Base-by-base conservation (phyloP, 2,888 invertebrate genomes). In the Caenorhabditis sp. region DNA sequence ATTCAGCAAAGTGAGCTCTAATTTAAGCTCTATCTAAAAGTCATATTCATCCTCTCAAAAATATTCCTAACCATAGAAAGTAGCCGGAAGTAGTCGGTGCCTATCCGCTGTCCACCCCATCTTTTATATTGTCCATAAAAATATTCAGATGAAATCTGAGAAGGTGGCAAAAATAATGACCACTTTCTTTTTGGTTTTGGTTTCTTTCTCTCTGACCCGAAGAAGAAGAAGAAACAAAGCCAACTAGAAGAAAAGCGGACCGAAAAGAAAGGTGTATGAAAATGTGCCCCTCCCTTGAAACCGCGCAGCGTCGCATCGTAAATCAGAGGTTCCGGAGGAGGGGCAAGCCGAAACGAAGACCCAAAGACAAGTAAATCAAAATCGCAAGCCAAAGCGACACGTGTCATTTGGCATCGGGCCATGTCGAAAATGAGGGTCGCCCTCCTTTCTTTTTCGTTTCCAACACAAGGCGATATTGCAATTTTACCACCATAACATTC, bases 281-380 rank as follows among this genome's bases (percentile, higher is more conserved):
- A 69, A 59, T 66, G 76, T 76, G 68, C 35, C 31, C 56, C 41
- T 44, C 41, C 54, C 49, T 49, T 28, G 38, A 44, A 61, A 63
- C 54, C 64, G 28, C n/a, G 16, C 14, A n/a, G 41, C 64, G 35
- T 47, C 72, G 72, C 72, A 28, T 74, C 61, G 77, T 77, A 70
- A 77, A 77, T 77, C 77, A 77, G 77, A n/a, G 77, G 63, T 70
- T 63, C 77, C 69, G 70, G 44, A 22, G 68, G 51, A 38, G 5
- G 19, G 41, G 19, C 24, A n/a, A 22, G 38, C 24, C 35, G 28
- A 54, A 56, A 41, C 31, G 38, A 38, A 38, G 38, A 49, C 49
- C 68, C 59, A 69, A 76, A 69, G 68, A 54, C 61, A 70, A 77
- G 77, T 77, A 77, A 77, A 77, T 77, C 77, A 77, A 77, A 77